phyloP scores from a whole-genome alignment of 2,113 vertebrate genomes.

The Bufo bufo region DNA sequence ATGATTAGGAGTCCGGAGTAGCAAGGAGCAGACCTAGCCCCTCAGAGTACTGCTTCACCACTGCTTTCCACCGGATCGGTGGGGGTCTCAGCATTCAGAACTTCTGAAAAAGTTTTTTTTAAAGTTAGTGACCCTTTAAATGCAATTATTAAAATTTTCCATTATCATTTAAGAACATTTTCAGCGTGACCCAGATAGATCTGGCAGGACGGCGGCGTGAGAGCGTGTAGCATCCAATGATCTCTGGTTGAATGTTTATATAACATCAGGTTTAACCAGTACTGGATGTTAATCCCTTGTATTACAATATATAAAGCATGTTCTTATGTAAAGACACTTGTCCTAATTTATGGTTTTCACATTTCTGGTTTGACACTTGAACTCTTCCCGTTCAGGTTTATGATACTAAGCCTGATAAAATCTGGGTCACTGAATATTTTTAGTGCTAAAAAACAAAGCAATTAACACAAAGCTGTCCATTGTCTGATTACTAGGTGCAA shows the following conservation, averaged over 20 bases:
- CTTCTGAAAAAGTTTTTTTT: too few species aligned
- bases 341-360: not conserved
- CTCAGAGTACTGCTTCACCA: too few species aligned
- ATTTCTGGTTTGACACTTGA: not conserved
- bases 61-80: too few species aligned
- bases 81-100: too few species aligned
- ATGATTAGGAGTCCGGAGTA: too few species aligned
- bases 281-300: not conserved
- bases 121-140: too few species aligned
- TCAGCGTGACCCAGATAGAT: too few species aligned
- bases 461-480: not conserved
- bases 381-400: not conserved
- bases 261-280: not conserved
- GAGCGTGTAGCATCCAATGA: not conserved
- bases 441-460: not conserved
- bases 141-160: too few species aligned
- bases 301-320: not conserved
- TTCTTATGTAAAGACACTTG: not conserved
- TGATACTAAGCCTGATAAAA: conserved; percentile 9
- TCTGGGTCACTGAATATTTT: conserved; percentile 29
- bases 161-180: too few species aligned
- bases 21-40: too few species aligned
- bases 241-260: not conserved
- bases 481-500: conserved; percentile 27
- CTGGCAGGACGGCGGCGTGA: not conserved